These are phyloP conservation scores for Geophilus truncorum DNA, from an alignment of 2,888 invertebrate species.

Conservation along the genomic window DNA sequence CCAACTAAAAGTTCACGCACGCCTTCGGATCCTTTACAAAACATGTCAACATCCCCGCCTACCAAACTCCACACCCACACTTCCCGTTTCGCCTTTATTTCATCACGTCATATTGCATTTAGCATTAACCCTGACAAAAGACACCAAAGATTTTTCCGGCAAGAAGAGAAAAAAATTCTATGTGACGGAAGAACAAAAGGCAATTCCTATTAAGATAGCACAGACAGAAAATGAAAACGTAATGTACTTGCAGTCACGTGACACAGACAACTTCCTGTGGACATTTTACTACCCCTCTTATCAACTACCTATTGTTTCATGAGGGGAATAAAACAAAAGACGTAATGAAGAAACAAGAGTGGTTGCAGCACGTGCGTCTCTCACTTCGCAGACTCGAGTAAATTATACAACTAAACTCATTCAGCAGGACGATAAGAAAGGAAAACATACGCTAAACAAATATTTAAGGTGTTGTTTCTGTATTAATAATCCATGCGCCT, in stretches of 20 bases:
- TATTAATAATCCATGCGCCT: too few species aligned
- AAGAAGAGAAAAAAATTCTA: not conserved
- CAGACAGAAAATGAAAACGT: not conserved
- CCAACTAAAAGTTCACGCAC: not conserved
- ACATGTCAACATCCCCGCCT: conserved; percentile 10
- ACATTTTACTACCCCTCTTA: conserved; percentile 16
- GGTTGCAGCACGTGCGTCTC: not conserved
- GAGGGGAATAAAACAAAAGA: conserved; percentile 14
- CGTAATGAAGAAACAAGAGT: conserved; percentile 11
- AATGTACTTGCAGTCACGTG: not conserved
- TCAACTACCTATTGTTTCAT: conserved; percentile 14
- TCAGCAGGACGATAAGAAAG: too few species aligned
- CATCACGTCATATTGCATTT: conserved; percentile 2
- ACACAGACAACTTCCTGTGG: conserved; percentile 2
- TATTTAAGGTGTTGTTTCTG: not conserved
- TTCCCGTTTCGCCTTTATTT: not conserved
- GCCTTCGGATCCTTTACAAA: conserved; percentile 1
- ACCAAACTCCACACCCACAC: conserved; percentile 1
- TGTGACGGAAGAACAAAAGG: not conserved
- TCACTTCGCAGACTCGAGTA: not conserved
- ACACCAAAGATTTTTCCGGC: conserved; percentile 5
- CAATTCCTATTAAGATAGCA: conserved; percentile 16
- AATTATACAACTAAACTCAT: conserved; percentile 1
- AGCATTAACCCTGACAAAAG: conserved; percentile 15
- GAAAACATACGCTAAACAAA: not conserved